A percentile compares a stretch with the other conserved stretches of the same genome.
Evolutionary conservation across 2,797 vertebrate species (phyloP).

Genomic region (Vultur gryphus): DNA sequence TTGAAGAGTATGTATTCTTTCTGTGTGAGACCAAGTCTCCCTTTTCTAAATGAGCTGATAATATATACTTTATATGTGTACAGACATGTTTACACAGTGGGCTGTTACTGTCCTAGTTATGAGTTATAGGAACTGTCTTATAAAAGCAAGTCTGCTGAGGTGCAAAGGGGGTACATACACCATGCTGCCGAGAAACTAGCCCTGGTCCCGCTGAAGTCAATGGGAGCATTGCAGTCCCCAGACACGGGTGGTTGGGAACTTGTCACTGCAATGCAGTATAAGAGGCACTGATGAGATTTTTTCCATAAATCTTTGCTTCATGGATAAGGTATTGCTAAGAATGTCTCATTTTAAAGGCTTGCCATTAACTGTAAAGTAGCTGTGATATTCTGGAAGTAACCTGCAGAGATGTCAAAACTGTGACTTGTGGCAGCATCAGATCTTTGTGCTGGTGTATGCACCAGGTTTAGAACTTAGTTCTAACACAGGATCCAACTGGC

Average conservation of each 20-base stretch:
- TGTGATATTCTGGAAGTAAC: not conserved
- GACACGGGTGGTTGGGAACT: not conserved
- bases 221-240: not conserved
- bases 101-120: not conserved
- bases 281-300: not conserved
- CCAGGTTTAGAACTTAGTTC: not conserved
- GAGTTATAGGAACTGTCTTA: not conserved
- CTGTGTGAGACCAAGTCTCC: not conserved
- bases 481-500: slow-evolving; percentile 10
- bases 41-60: not conserved
- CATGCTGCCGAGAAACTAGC: not conserved
- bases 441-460: not conserved
- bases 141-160: not conserved
- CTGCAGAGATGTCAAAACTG: not conserved
- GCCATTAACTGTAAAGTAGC: not conserved
- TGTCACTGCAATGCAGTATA: not conserved
- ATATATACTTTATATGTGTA: not conserved
- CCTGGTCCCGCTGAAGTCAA: fast-evolving
- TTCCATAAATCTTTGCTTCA: not conserved
- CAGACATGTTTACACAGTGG: not conserved
- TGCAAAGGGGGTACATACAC: not conserved
- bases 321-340: not conserved
- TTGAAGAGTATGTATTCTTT: not conserved
- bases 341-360: not conserved
- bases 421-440: not conserved